A percentile compares a stretch with the other conserved stretches of the same genome.
Evolutionary conservation across 2,797 vertebrate genomes (phyloP).

Genomic region (Anomalospiza imberbis): DNA sequence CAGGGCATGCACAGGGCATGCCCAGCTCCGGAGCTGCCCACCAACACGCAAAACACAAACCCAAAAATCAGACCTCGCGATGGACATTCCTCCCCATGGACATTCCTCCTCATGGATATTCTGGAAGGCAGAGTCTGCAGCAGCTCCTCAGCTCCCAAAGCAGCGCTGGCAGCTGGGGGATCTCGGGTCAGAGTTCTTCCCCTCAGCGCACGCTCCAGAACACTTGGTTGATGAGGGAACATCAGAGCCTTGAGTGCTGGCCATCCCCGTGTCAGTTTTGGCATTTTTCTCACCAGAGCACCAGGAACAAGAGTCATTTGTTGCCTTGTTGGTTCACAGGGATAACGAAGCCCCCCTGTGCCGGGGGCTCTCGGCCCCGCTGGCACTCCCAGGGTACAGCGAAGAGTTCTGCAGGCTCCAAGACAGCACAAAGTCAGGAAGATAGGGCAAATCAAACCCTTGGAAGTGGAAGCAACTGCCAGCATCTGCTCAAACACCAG

Average conservation of each 20-base stretch:
- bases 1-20: not conserved
- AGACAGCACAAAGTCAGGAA: not conserved
- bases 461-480: conserved; percentile 31
- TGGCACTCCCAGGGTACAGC: not conserved
- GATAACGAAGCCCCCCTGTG: not conserved
- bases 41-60: conserved; percentile 10
- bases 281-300: conserved; percentile 30
- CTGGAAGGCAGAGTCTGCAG: not conserved
- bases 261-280: not conserved
- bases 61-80: not conserved
- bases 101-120: not conserved
- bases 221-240: not conserved
- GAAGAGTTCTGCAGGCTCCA: conserved; percentile 34
- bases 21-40: not conserved
- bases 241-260: not conserved
- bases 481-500: conserved; percentile 20
- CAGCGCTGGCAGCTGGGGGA: fast-evolving
- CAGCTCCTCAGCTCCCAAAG: not conserved
- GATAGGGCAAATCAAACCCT: not conserved
- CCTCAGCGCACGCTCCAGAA: not conserved
- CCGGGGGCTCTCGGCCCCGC: not conserved
- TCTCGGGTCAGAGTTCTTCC: not conserved
- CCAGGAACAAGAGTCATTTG: not conserved
- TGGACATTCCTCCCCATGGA: not conserved
- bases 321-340: not conserved